phyloP scores from a whole-genome alignment of 2,888 invertebrate species.

The Pogonocherus hispidulus region DNA sequence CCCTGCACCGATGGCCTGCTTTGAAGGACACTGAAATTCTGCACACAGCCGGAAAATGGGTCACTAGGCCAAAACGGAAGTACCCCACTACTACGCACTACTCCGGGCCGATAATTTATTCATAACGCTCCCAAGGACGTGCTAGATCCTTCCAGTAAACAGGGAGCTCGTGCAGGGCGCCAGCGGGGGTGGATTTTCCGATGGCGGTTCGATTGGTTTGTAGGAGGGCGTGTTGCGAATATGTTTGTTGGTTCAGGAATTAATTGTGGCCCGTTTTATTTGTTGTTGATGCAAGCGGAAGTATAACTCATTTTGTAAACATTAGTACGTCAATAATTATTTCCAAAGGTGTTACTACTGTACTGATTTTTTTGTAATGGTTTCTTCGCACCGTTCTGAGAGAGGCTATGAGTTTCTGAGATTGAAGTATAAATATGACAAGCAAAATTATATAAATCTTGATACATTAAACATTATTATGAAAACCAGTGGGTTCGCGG shows the following conservation, averaged over 20 bases:
- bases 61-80: constrained; percentile 34
- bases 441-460: too few relatives aligned
- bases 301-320: too few relatives aligned
- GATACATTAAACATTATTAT: too few relatives aligned
- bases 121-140: constrained; percentile 30
- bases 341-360: too few relatives aligned
- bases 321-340: too few relatives aligned
- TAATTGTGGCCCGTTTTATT: neutral
- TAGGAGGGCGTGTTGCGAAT: neutral
- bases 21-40: constrained; percentile 26
- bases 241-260: neutral
- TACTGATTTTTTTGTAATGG: too few relatives aligned
- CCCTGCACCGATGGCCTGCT: constrained; percentile 34
- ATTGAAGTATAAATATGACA: too few relatives aligned
- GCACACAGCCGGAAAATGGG: constrained; percentile 31
- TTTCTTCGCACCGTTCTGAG: too few relatives aligned
- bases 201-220: neutral
- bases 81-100: constrained; percentile 18
- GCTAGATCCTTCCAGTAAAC: constrained; percentile 23
- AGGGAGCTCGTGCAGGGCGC: neutral
- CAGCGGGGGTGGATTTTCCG: neutral
- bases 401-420: too few relatives aligned
- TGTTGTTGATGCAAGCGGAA: neutral
- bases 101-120: constrained; percentile 30
- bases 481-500: too few relatives aligned